Percentiles rank a stretch among this genome's conserved stretches.
Conservation (phyloP, 2,113 vertebrate genomes). For the Edolisoma coerulescens region DNA sequence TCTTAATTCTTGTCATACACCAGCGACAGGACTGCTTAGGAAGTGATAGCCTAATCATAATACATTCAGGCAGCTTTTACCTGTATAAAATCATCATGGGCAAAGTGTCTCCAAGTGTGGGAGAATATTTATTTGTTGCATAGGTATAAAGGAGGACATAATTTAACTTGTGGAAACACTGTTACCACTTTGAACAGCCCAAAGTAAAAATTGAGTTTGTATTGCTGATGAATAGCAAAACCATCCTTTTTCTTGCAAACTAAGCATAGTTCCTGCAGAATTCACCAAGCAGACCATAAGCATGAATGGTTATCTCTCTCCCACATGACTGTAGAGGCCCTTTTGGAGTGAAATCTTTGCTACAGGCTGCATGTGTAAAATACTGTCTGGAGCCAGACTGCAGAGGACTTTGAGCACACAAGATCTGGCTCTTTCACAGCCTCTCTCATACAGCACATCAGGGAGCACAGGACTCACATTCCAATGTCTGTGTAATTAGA, state of each 20-base stretch:
- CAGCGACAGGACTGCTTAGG: neutral
- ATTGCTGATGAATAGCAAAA: neutral
- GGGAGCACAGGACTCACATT: neutral
- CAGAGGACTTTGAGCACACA: neutral
- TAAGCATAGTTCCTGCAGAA: neutral
- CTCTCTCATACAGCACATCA: neutral
- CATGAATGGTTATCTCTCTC: neutral
- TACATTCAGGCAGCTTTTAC: neutral
- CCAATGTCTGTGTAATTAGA: neutral
- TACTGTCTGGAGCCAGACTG: neutral
- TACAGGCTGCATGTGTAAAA: neutral
- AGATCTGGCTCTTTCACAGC: neutral
- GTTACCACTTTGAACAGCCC: neutral
- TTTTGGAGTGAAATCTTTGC: neutral
- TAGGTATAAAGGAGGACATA: neutral
- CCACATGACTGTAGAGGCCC: neutral
- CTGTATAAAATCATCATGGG: neutral
- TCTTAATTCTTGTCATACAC: neutral
- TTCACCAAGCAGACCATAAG: neutral
- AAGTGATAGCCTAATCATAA: neutral
- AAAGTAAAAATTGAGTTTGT: neutral
- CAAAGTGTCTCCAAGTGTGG: neutral
- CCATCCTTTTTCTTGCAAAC: neutral
- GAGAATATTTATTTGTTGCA: neutral
- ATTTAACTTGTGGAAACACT: neutral